Evolutionary conservation across 2,888 invertebrate genomes (phyloP), one percentile per base, ranked within the genome.

Genomic region (Folsomia candida): DNA sequence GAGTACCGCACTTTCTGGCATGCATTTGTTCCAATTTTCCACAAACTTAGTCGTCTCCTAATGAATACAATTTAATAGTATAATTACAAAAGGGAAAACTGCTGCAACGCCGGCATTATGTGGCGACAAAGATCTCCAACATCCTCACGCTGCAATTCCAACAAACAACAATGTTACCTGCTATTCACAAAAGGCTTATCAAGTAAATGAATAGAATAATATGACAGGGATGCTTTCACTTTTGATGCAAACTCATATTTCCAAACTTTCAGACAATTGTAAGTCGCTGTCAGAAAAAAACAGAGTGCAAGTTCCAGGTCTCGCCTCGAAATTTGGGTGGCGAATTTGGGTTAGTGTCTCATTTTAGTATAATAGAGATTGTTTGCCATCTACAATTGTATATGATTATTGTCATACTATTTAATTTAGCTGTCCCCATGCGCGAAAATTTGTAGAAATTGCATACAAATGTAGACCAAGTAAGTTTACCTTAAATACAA

Each of bases 381-480:
- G n/a, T n/a, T n/a, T n/a, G n/a, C n/a, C n/a, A n/a, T n/a, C n/a
- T n/a, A n/a, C n/a, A n/a, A n/a, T n/a, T n/a, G n/a, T n/a, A n/a
- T n/a, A n/a, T n/a, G n/a, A n/a, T n/a, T n/a, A n/a, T n/a, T n/a
- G n/a, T n/a, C n/a, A n/a, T n/a, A n/a, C n/a, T n/a, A n/a, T n/a
- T n/a, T n/a, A n/a, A n/a, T n/a, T n/a, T n/a, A n/a, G n/a, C 0
- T 97, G 97, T 83, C 95, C 95, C 18, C 90, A 91, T 27, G 89
- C 92, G 71, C 87, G 91, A 78, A 94, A 97, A 85, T 96, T 93
- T 86, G 91, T 96, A 79, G 94, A 96, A 86, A 93, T 97, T 78
- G 93, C 93, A 81, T 97, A 94, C 86, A 96, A 96, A 85, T 97
- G 97, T 87, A 89, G 93, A 84, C 97, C 97, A 82, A 93, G 97